Percentiles rank a stretch among this genome's conserved stretches.
phyloP scores from a whole-genome alignment of 2,888 invertebrate genomes.

The Oxyteleia sp. region DNA sequence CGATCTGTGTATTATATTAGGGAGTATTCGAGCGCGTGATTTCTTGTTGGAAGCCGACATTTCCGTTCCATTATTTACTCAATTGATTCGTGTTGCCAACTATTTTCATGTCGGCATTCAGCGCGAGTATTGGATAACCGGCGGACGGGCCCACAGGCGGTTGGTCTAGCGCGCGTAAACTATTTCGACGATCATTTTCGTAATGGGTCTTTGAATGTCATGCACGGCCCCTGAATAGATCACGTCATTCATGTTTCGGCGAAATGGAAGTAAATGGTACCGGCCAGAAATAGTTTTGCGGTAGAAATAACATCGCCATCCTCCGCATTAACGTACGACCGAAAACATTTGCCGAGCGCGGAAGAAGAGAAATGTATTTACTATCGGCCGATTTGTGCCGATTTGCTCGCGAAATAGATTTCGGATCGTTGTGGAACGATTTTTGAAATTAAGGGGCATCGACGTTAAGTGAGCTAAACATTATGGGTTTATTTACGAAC shows the following conservation, averaged over 20 bases:
- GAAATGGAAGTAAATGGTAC: constrained; percentile 46
- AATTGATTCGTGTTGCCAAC: constrained; percentile 83
- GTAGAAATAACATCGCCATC: constrained; percentile 20
- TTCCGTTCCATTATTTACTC: constrained; percentile 82
- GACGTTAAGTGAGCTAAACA: too few relatives aligned
- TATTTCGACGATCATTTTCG: constrained; percentile 86
- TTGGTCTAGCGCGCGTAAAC: constrained; percentile 82
- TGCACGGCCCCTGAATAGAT: constrained; percentile 77
- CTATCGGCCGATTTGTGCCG: too few relatives aligned
- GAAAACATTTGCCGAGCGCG: too few relatives aligned
- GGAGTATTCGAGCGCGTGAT: constrained; percentile 52
- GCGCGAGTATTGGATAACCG: constrained; percentile 54
- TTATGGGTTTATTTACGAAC: too few relatives aligned
- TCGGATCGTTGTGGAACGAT: too few relatives aligned
- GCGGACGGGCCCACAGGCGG: constrained; percentile 50
- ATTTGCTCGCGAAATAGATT: too few relatives aligned
- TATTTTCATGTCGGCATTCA: constrained; percentile 79
- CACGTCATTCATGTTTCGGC: constrained; percentile 63
- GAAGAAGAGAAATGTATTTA: too few relatives aligned
- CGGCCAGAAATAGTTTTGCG: constrained; percentile 56
- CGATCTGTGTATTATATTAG: constrained; percentile 64
- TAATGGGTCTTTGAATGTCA: constrained; percentile 85
- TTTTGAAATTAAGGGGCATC: too few relatives aligned
- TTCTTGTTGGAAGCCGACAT: constrained; percentile 68
- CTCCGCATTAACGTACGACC: too few relatives aligned